These are phyloP conservation scores for Ameiurus melas DNA, from an alignment of 2,113 vertebrate species.

Conservation along the genomic window DNA sequence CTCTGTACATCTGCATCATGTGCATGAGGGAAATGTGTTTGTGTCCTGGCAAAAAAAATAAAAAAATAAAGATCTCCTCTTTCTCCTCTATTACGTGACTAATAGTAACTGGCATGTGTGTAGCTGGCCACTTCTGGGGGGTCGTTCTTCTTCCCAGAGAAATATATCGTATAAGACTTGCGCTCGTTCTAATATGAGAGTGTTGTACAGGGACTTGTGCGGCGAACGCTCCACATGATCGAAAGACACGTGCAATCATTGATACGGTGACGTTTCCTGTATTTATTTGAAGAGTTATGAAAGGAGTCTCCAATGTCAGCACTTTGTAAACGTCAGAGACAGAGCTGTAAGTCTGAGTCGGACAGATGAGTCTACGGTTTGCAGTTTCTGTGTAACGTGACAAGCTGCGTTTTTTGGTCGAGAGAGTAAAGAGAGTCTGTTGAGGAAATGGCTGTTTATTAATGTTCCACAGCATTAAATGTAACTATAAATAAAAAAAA, in stretches of 20 bases:
- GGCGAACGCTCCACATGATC: not conserved
- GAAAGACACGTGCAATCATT: not conserved
- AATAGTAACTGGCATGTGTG: not conserved
- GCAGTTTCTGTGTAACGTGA: not conserved
- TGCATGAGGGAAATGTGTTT: slow-evolving; percentile 41
- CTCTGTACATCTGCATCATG: not conserved
- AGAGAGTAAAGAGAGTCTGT: not conserved
- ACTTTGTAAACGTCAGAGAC: not conserved
- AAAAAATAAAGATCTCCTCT: not conserved
- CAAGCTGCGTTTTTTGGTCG: not conserved
- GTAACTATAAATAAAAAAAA: not conserved
- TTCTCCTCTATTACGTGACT: not conserved
- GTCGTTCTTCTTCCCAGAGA: not conserved
- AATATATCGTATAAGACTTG: not conserved
- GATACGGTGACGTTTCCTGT: not conserved
- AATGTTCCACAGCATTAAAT: not conserved
- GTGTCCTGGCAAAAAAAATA: slow-evolving; percentile 51
- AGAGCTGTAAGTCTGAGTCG: not conserved
- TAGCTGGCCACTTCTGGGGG: not conserved
- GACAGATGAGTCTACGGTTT: not conserved
- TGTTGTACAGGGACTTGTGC: not conserved
- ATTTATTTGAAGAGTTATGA: not conserved
- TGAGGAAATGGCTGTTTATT: not conserved
- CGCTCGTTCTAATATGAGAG: not conserved
- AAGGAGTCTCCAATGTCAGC: not conserved